Evolutionary conservation across 2,888 invertebrate species (phyloP).

Genomic region (Aspidiotus rigidus): DNA sequence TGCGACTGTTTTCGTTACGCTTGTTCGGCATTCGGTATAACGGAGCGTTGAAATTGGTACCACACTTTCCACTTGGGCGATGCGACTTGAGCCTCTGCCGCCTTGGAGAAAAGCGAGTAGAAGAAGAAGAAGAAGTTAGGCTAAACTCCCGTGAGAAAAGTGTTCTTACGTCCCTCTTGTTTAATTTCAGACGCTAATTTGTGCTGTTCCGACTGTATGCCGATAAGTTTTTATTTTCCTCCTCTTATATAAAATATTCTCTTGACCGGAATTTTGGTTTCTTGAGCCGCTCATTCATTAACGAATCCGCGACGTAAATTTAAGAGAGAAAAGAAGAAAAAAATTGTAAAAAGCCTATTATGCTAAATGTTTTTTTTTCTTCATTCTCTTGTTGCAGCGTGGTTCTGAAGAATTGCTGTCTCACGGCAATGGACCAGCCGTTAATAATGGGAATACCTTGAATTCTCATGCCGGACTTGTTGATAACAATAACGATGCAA

Average conservation of each 20-base stretch:
- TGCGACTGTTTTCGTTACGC: background rate
- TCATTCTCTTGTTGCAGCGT: conserved; percentile 59
- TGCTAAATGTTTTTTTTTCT: no score
- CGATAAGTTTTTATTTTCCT: no score
- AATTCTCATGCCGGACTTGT: conserved; percentile 53
- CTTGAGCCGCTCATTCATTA: no score
- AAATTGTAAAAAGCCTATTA: no score
- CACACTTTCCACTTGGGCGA: conserved; percentile 14
- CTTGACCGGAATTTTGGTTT: no score
- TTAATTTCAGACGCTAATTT: background rate
- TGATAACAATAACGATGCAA: conserved; percentile 92
- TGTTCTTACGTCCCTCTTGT: background rate
- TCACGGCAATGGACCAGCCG: conserved; percentile 59
- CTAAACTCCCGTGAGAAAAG: conserved; percentile 26
- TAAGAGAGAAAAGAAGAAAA: no score
- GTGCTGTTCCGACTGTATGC: background rate
- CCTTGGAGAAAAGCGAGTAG: conserved; percentile 8
- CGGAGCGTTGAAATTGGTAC: conserved; percentile 10
- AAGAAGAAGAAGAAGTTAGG: conserved; percentile 19
- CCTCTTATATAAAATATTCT: no score
- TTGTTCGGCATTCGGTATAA: background rate
- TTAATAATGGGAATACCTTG: conserved; percentile 68
- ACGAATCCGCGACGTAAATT: no score
- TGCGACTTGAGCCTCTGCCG: background rate
- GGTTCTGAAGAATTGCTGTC: conserved; percentile 96